Percentiles rank a stretch among this genome's conserved stretches.
phyloP scores from a whole-genome alignment of 2,113 vertebrate genomes.

The Calypte anna region DNA sequence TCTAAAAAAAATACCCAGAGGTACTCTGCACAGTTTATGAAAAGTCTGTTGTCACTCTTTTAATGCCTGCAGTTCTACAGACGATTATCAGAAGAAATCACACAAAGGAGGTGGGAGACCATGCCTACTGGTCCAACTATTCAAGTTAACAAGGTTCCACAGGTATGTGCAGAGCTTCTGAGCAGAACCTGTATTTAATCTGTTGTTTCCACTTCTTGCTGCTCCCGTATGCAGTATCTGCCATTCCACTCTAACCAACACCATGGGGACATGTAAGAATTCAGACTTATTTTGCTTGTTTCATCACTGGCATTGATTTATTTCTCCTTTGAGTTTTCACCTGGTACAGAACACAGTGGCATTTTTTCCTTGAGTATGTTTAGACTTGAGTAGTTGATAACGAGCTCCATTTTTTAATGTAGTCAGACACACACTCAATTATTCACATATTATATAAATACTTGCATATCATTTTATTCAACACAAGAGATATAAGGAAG shows the following conservation, averaged over 20 bases:
- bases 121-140: conserved; percentile 84
- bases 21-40: neutral
- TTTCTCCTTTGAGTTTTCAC: neutral
- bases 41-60: neutral
- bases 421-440: neutral
- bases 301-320: neutral
- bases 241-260: neutral
- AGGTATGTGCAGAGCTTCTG: conserved; percentile 73
- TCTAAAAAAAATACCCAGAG: neutral
- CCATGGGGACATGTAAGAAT: neutral
- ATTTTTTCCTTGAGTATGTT: neutral
- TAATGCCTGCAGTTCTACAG: conserved; percentile 85
- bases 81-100: conserved; percentile 93
- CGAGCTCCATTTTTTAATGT: neutral
- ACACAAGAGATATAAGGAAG: neutral
- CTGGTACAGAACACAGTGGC: neutral
- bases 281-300: neutral
- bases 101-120: conserved; percentile 91
- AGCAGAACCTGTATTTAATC: neutral
- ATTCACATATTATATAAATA: neutral
- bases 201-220: neutral
- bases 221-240: neutral
- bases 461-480: neutral
- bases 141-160: conserved; percentile 76
- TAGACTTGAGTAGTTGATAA: neutral